Base-by-base conservation (phyloP, 2,888 invertebrate species). In the Ophioninae sp. region DNA sequence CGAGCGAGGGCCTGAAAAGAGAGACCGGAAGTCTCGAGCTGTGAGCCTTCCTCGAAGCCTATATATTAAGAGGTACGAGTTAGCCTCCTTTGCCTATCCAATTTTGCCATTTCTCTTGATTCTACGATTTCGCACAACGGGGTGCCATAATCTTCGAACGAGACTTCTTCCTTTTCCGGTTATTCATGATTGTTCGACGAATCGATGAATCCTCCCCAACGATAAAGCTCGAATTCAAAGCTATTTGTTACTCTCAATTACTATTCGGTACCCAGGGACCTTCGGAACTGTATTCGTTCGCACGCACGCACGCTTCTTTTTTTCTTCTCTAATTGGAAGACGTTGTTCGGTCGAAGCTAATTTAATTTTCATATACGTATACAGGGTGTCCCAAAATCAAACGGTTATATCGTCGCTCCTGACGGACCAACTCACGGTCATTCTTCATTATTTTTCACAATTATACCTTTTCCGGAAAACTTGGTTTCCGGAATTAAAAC, bases 1-100 rank as follows among this genome's bases (percentile, higher is more conserved):
- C 37, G 30, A 64, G 41, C 39, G 30, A 73, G 73, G 72, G 67
- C 56, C 63, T 76, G 83, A 80, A 83, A 83, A 58, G 63, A 63
- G 76, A 73, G 51, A 65, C 76, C 83, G 83, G 83, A 83, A 79
- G 76, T 79, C 74, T 82, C 68, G 59, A 67, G 23, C 39, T 37
- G n/a, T 37, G 44, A 78, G 69, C 61, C 79, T 9, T 20, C 72
- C 58, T 71, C 22, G 20, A 64, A 41, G 59, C 59, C 59, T 20
- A 64, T 72, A 79, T 67, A 67, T 65, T 73, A 65, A 59, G 72
- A 79, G 73, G 58, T 72, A 63, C 10, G 20, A 20, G 7, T 51
- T 30, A n/a, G 39, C 30, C 65, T 41, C 37, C 65, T 56, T 20
- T 67, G 51, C 65, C 30, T 30, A 63, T 73, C 23, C 30, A 6